These are phyloP conservation scores for Muntiacus reevesi DNA, from an alignment of 2,113 vertebrate species.

Conservation along the genomic window DNA sequence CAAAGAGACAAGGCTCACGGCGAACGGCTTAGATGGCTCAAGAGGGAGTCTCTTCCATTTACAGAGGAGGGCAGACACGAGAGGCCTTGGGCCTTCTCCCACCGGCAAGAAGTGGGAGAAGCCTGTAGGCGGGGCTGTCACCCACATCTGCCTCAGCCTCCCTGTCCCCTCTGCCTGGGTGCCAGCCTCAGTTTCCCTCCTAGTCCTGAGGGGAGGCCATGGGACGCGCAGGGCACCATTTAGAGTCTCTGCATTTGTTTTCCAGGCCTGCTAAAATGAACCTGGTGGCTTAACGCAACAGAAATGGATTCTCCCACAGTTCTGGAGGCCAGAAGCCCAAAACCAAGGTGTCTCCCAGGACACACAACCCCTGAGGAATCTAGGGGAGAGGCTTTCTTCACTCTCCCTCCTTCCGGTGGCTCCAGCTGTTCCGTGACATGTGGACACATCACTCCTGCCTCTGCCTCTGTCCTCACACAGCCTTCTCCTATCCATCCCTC, in stretches of 20 bases:
- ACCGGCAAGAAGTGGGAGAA: neutral
- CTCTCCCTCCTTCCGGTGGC: neutral
- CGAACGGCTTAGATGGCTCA: neutral
- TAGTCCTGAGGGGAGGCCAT: neutral
- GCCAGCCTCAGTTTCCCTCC: neutral
- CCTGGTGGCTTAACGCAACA: neutral
- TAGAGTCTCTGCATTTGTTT: neutral
- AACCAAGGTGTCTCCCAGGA: neutral
- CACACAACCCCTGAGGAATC: neutral
- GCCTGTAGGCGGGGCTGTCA: accelerated
- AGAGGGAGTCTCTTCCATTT: neutral
- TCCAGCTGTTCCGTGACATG: neutral
- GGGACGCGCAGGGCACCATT: neutral
- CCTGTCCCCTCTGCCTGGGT: neutral
- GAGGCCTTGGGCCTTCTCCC: neutral
- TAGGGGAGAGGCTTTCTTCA: neutral
- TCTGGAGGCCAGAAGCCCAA: neutral
- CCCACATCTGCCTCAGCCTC: neutral
- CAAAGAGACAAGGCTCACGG: neutral
- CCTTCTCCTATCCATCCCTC: neutral
- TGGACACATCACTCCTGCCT: neutral
- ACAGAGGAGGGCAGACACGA: neutral
- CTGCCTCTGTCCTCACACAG: neutral
- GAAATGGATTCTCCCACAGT: neutral
- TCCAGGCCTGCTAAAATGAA: neutral